A percentile compares a stretch with the other conserved stretches of the same genome.
Conservation (phyloP, 2,113 vertebrate genomes). For the Ptilorrhoa leucosticta region DNA sequence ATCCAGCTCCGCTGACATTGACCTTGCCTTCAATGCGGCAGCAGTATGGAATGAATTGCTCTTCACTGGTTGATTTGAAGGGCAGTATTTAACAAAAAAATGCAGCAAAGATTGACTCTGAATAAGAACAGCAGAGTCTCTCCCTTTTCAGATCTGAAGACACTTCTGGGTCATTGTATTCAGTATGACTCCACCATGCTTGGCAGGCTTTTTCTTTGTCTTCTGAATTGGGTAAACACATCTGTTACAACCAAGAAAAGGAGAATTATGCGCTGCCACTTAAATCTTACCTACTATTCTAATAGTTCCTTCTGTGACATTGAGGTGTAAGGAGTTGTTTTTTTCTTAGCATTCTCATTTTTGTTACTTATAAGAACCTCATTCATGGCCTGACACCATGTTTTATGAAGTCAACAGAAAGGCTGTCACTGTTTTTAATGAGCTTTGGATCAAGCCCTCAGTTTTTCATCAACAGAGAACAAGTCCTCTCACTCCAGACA, state of each 20-base stretch:
- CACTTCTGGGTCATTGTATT: not conserved
- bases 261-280: not conserved
- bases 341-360: not conserved
- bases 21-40: not conserved
- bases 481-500: not conserved
- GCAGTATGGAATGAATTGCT: not conserved
- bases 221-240: constrained; percentile 17
- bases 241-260: constrained; percentile 17
- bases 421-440: constrained; percentile 14
- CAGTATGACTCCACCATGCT: not conserved
- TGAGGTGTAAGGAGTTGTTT: not conserved
- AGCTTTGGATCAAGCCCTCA: not conserved
- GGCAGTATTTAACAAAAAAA: not conserved
- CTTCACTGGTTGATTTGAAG: not conserved
- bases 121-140: not conserved
- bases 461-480: not conserved
- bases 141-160: not conserved
- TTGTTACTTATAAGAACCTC: not conserved
- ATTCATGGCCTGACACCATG: not conserved
- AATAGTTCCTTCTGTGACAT: not conserved
- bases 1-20: not conserved
- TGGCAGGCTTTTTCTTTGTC: constrained; percentile 21
- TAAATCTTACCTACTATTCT: not conserved
- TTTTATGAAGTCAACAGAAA: constrained; percentile 14
- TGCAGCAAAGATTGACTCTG: not conserved